Base-by-base conservation (phyloP, 2,888 invertebrate species). In the Boloria euphrosyne region DNA sequence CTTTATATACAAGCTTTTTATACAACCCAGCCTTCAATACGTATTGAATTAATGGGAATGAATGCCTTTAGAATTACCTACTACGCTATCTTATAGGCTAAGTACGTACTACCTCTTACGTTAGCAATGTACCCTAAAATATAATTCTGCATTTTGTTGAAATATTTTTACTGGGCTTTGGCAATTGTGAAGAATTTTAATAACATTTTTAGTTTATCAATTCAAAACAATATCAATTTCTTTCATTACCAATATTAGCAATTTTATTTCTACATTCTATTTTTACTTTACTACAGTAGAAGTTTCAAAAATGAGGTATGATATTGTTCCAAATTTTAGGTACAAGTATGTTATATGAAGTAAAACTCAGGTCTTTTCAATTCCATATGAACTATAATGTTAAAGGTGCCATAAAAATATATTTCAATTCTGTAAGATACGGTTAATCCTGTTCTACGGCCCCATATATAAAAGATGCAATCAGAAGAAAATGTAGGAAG, bases 401-500 rank as follows among this genome's bases (percentile, higher is more conserved):
- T 38, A 65, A 27, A 54, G 49, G 17, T 43, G 5, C 53, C 53
- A 49, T 54, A 59, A 59, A 38, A 6, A 31, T 51, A 31, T 51
- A 66, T 53, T 38, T 54, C 43, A 60, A 64, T 54, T 63, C 58
- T 13, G 27, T 16, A 16, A 47, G 50, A 55, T 59, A 65, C 47
- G 31, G 46, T 62, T 62, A 65, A 62, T 61, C 51, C 52, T 51
- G 53, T 54, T 58, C 60, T 65, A 44, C 50, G 59, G 64, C 47
- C 52, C 47, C 67, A 65, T 70, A 65, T 66, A 70, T 68, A 55
- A 66, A 44, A 68, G 71, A 73, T 73, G 71, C 68, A 73, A 74
- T 76, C 73, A 74, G 70, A 73, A 73, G 70, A 74, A 73, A 74
- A 73, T 71, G 69, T 73, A 74, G 73, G 72, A 71, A 73, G 75